Evolutionary conservation across 2,113 vertebrate species (phyloP).

Genomic region (Platycercus adscitus): DNA sequence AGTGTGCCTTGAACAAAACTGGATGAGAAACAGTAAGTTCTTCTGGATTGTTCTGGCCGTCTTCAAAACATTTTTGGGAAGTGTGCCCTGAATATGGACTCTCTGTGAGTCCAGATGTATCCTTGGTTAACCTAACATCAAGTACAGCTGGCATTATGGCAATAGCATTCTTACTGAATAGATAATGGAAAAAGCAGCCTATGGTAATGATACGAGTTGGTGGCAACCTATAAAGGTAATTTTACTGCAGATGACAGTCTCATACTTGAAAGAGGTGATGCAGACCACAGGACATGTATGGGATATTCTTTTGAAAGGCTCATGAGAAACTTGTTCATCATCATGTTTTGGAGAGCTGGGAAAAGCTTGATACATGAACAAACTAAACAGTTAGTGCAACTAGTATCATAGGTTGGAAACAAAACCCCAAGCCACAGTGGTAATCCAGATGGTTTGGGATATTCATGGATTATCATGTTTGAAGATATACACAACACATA

Average conservation of each 20-base stretch:
- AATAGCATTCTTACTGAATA: not conserved
- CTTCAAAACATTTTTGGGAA: not conserved
- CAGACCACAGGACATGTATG: not conserved
- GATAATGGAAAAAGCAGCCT: not conserved
- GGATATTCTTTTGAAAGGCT: not conserved
- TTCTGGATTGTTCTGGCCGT: not conserved
- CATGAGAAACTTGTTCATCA: not conserved
- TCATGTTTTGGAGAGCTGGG: not conserved
- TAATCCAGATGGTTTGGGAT: not conserved
- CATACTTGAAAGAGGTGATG: not conserved
- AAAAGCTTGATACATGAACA: not conserved
- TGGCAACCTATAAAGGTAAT: not conserved
- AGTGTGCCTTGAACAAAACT: not conserved
- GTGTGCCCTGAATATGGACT: not conserved
- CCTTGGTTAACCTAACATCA: not conserved
- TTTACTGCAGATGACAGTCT: not conserved
- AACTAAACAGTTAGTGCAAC: not conserved
- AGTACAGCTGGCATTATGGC: accelerated
- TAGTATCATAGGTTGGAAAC: not conserved
- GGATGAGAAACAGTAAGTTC: not conserved
- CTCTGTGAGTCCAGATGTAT: not conserved
- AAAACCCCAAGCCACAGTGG: not conserved
- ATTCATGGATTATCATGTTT: not conserved
- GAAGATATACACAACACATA: not conserved
- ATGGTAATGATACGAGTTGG: accelerated